Evolutionary conservation across 2,797 vertebrate species (phyloP), one percentile per base, ranked within the genome.

Genomic region (Acanthis flammea): DNA sequence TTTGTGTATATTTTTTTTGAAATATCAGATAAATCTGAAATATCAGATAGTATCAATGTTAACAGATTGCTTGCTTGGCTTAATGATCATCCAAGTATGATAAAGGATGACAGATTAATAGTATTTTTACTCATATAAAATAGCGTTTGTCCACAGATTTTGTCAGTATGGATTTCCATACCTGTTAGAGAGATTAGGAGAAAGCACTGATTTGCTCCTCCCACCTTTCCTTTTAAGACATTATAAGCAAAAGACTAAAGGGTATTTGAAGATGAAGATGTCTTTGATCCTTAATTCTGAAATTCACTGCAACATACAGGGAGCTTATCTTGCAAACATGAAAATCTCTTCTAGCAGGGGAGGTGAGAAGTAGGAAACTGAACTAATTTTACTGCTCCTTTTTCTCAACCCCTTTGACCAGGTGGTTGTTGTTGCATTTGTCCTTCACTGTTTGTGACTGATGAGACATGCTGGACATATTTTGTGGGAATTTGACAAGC

Each of bases 61-160:
- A 94, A 86, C 86, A 96, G 86, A 67, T 96, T 97, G 94, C 89
- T 96, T 97, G 58, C 42, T 91, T 86, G 80, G 51, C 54, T 97
- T 97, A 95, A 92, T 92, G 94, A 83, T 89, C 73, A 91, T 96
- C 86, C 94, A 84, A 97, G 75, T 86, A 66, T 97, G 95, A 97
- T 93, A 95, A 94, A 96, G 72, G 78, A 92, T 95, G 97, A 97
- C 95, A 96, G 53, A 92, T 83, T 88, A 87, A 94, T 96, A 95
- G 42, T 72, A 51, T 60, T 87, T 85, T 85, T 75, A 87, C 53
- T 93, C 37, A 86, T 88, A 91, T 72, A 80, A 83, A 94, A 71
- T 35, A 89, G 4, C 70, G 78, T 86, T 80, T 72, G 31, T 79
- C 31, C 70, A 75, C 23, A 50, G 80, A 27, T 94, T 97, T 95